Conservation (phyloP, 1,140 invertebrate genomes). For the Euura saliciscinereae region DNA sequence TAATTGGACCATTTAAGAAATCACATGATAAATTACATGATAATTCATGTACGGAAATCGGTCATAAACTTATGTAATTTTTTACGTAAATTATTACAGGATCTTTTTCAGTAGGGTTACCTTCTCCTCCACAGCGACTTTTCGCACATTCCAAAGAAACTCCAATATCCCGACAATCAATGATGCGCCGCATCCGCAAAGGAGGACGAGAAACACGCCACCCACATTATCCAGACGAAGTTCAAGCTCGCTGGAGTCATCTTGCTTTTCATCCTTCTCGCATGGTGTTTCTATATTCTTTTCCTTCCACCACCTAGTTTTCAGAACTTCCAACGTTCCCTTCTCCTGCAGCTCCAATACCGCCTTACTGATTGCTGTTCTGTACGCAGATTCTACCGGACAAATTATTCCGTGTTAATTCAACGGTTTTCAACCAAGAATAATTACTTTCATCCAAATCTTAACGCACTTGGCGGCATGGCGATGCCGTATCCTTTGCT, state of each 20-base stretch:
- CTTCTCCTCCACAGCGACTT: conserved; percentile 78
- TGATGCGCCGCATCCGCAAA: conserved; percentile 70
- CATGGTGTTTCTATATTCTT: conserved; percentile 50
- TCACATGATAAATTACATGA: too few species aligned
- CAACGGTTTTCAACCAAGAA: conserved; percentile 12
- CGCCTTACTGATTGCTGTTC: conserved; percentile 73
- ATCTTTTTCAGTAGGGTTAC: too few species aligned
- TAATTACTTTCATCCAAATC: conserved; percentile 21
- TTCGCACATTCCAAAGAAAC: conserved; percentile 82
- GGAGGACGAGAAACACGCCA: conserved; percentile 88
- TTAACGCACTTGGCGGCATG: conserved; percentile 70
- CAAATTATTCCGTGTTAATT: neutral
- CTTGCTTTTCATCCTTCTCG: conserved; percentile 16
- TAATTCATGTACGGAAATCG: too few species aligned
- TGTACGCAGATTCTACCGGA: conserved; percentile 72
- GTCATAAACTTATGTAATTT: too few species aligned
- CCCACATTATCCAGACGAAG: conserved; percentile 82
- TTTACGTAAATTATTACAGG: too few species aligned
- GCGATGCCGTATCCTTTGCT: conserved; percentile 85
- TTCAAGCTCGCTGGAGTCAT: conserved; percentile 64
- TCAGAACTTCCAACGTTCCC: conserved; percentile 77
- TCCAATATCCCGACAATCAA: conserved; percentile 74
- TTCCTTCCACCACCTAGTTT: conserved; percentile 87
- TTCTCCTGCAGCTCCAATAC: conserved; percentile 83
- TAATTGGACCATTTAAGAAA: too few species aligned